phyloP scores from a whole-genome alignment of 2,888 invertebrate species.

The Anthrax anthrax region DNA sequence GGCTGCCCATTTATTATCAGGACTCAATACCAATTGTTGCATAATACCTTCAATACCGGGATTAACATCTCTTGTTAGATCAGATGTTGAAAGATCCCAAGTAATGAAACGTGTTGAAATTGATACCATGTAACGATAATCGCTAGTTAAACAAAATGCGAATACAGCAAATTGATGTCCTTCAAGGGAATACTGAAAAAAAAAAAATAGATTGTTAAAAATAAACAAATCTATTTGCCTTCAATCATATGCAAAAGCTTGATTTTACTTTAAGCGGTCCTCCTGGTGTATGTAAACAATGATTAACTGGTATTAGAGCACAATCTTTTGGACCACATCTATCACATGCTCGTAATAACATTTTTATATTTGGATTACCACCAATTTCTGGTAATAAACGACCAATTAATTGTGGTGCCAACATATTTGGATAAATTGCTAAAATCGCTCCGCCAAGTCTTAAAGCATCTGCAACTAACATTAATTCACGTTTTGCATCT shows the following conservation, averaged over 20 bases:
- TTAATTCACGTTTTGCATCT: constrained; percentile 61
- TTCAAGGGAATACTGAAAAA: constrained; percentile 75
- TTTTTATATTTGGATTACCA: constrained; percentile 65
- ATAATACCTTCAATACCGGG: constrained; percentile 93
- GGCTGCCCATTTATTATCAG: constrained; percentile 91
- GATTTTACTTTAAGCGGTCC: constrained; percentile 88
- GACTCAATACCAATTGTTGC: constrained; percentile 82
- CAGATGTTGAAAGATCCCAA: constrained; percentile 92
- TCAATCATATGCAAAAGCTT: too few species aligned
- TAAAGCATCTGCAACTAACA: constrained; percentile 85
- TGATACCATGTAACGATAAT: constrained; percentile 85
- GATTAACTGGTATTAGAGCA: constrained; percentile 81
- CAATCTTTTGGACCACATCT: constrained; percentile 77
- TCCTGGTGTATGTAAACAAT: constrained; percentile 96
- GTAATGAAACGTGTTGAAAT: constrained; percentile 95
- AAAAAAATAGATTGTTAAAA: not conserved
- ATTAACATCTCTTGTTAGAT: constrained; percentile 81
- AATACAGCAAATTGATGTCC: constrained; percentile 98
- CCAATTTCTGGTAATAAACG: constrained; percentile 84
- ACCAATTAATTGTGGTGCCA: constrained; percentile 87
- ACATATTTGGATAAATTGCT: constrained; percentile 84
- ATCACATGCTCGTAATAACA: constrained; percentile 82
- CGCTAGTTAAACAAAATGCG: constrained; percentile 76
- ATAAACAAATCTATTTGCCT: not conserved
- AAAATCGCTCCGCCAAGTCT: constrained; percentile 89